Evolutionary conservation across 1,140 invertebrate species (phyloP), one percentile per base, ranked within the genome.

Genomic region (Drosophila albomicans): DNA sequence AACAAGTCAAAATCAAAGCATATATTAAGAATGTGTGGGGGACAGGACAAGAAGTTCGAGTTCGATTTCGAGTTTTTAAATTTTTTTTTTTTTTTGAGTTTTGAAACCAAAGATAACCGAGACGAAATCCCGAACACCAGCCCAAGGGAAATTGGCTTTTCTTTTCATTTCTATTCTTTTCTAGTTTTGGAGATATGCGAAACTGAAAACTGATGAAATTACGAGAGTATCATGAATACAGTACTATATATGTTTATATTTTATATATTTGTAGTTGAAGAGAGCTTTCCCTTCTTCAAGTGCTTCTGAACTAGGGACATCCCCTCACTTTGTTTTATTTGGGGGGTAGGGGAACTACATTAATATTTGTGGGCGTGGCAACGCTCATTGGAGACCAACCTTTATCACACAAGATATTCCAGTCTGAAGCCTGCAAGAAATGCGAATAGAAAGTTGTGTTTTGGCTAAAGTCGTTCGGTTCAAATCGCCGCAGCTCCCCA

Each of bases 341-440:
- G 11, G n/a, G 15, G 32, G 45, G 11, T 1, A 28, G 11, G 16
- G 16, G 49, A 11, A 20, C 20, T 45, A 45, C 10, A 15, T 45
- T 38, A 15, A 13, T 35, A 32, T 16, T 16, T 45, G 65, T 58
- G 28, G 61, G 73, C 80, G 67, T 69, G 72, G 64, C 79, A 80
- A 73, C 73, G 65, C 73, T 62, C 38, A 48, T 54, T 52, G 66
- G 84, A 69, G 79, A 92, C 89, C 75, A 91, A 92, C 87, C 85
- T 90, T 89, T 90, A 90, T 91, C 90, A 91, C 80, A 89, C 86
- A 82, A 91, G 89, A 79, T 92, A 91, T 86, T 91, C 91, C 91
- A 92, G 90, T 74, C 87, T 91, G 85, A 86, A 88, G 87, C 84
- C 91, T 92, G 85, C 73, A 92, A 91, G 78, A 91, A 74, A 91